Percentiles rank a stretch among this genome's conserved stretches.
Evolutionary conservation across 1,140 invertebrate genomes (phyloP).

Genomic region (Leptestheria dahalacensis): DNA sequence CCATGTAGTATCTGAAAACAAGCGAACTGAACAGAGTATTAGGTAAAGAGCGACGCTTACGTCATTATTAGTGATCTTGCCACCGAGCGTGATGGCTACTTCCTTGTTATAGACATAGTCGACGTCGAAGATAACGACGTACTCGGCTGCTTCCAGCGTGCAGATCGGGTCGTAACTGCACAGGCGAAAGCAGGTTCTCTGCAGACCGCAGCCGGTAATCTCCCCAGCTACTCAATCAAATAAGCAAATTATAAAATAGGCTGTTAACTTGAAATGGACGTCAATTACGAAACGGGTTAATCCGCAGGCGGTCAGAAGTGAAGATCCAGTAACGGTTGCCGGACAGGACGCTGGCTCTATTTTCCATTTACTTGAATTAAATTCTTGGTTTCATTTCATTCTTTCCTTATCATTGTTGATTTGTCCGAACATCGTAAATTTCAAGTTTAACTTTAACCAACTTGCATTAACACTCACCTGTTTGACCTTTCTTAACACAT

Average conservation of each 20-base stretch:
- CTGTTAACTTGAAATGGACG: neutral
- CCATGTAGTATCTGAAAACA: too few relatives aligned
- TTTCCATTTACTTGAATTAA: too few relatives aligned
- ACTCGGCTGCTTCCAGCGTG: conserved; percentile 7
- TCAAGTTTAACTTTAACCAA: too few relatives aligned
- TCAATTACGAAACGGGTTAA: conserved; percentile 15
- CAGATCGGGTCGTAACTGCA: conserved; percentile 13
- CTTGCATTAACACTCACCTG: too few relatives aligned
- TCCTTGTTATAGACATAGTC: neutral
- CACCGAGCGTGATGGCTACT: conserved; percentile 11
- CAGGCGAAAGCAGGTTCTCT: conserved; percentile 12
- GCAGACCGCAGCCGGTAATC: conserved; percentile 11
- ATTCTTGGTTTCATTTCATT: too few relatives aligned
- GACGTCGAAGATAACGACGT: conserved; percentile 14
- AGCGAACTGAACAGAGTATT: neutral
- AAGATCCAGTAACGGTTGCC: conserved; percentile 17
- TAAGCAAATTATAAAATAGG: neutral
- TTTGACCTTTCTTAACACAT: too few relatives aligned
- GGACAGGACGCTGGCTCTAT: conserved; percentile 8
- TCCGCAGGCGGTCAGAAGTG: conserved; percentile 15
- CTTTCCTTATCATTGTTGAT: too few relatives aligned
- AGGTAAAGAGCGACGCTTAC: neutral
- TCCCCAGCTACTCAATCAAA: conserved; percentile 12
- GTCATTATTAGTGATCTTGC: conserved; percentile 1
- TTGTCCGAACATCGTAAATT: too few relatives aligned